phyloP scores from a whole-genome alignment of 2,888 invertebrate genomes.

The Campopleginae sp. region DNA sequence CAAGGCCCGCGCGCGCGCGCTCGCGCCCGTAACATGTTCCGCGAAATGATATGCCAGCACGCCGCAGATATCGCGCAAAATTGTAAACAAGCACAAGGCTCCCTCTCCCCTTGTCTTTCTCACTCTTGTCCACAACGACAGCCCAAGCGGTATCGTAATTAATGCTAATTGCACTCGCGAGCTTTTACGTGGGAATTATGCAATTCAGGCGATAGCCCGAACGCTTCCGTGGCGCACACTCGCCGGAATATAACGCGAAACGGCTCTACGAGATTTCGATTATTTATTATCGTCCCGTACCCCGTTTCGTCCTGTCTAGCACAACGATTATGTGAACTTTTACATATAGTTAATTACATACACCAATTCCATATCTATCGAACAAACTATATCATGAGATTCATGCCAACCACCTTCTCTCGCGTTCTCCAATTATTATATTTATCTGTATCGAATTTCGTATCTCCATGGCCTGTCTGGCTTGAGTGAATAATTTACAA shows the following conservation, averaged over 20 bases:
- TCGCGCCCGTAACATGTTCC: conserved; percentile 67
- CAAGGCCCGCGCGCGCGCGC: conserved; percentile 52
- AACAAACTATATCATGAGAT: conserved; percentile 45
- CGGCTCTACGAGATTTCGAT: conserved; percentile 65
- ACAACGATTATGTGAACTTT: conserved; percentile 60
- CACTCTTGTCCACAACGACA: conserved; percentile 61
- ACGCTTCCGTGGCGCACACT: conserved; percentile 66
- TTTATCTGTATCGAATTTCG: conserved; percentile 6
- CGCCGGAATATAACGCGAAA: conserved; percentile 62
- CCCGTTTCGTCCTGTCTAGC: conserved; percentile 43
- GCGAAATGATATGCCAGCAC: conserved; percentile 72
- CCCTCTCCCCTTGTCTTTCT: conserved; percentile 47
- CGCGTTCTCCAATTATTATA: conserved; percentile 22
- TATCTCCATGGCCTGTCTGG: conserved; percentile 38
- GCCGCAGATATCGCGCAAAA: conserved; percentile 70
- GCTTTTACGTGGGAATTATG: conserved; percentile 75
- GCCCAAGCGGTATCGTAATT: conserved; percentile 77
- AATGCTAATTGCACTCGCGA: conserved; percentile 78
- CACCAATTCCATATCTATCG: conserved; percentile 53
- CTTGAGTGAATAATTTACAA: conserved; percentile 44
- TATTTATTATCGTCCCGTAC: conserved; percentile 63
- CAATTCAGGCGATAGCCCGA: conserved; percentile 72
- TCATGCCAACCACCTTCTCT: conserved; percentile 20
- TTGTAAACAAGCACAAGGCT: conserved; percentile 75
- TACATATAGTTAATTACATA: conserved; percentile 63